These are phyloP conservation scores for Dendroctonus valens DNA, from an alignment of 1,140 invertebrate genomes.

Conservation along the genomic window DNA sequence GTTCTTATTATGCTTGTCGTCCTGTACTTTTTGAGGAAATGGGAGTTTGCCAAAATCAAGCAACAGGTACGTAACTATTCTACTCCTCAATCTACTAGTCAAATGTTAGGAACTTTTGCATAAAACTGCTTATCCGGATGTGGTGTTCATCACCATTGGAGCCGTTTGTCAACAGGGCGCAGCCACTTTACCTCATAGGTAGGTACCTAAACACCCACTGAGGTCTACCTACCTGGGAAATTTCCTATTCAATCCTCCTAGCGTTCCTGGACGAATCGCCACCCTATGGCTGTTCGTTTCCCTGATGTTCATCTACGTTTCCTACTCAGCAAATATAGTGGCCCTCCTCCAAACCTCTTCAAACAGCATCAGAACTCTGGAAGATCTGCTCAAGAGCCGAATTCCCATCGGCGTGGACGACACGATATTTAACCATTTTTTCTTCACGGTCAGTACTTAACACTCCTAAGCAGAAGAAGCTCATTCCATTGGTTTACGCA, in stretches of 20 bases:
- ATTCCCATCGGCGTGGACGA: constrained; percentile 62
- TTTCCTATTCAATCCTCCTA: constrained; percentile 13
- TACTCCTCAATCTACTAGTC: not conserved
- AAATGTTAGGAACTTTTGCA: not conserved
- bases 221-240: not conserved
- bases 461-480: not conserved
- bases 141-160: constrained; percentile 53
- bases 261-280: constrained; percentile 51
- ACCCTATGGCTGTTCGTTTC: constrained; percentile 55
- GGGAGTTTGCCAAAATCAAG: constrained; percentile 43
- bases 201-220: not conserved
- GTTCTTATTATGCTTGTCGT: constrained; percentile 51
- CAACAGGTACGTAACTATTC: not conserved
- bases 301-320: constrained; percentile 57
- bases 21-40: constrained; percentile 47
- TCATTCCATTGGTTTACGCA: constrained; percentile 36
- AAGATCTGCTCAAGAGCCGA: constrained; percentile 61
- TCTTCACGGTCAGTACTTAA: constrained; percentile 57
- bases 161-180: constrained; percentile 64
- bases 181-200: constrained; percentile 46
- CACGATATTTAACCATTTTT: constrained; percentile 63
- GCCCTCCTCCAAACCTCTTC: constrained; percentile 64
- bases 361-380: constrained; percentile 57
- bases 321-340: constrained; percentile 66
- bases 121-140: constrained; percentile 22